Evolutionary conservation across 1,140 invertebrate species (phyloP), one percentile per base, ranked within the genome.

Genomic region (Arctopsyche grandis): DNA sequence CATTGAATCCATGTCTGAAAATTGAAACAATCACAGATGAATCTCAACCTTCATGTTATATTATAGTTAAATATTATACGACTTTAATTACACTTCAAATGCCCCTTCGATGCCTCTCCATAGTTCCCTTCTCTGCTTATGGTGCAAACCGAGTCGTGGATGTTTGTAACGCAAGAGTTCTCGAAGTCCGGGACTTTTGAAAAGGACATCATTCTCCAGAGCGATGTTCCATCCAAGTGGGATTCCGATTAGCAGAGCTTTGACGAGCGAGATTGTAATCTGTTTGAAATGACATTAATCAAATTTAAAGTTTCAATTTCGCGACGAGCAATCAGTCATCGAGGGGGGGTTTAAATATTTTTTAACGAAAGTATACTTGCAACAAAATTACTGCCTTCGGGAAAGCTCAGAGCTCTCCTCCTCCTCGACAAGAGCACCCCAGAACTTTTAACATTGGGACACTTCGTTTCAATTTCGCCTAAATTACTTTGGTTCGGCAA

Each of bases 1-100:
- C 91, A 43, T 93, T 89, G 21, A 93, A 84, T 70, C 92, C 91
- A 78, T 90, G 90, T 58, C 90, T 93, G 85, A 79, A 88, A 87
- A 80, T 52, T 1, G 3, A 52, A 3, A 52, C 10, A 52, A 12
- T 52, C 4, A 52, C 3, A 52, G 10, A 52, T 52, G n/a, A n/a
- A n/a, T n/a, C n/a, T n/a, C n/a, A n/a, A 52, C 10, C 1, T 52
- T 52, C 10, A 5, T 5, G 16, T 52, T 14, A 52, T 1, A 5
- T 52, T 5, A 52, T 52, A 5, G 4, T 52, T 52, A 5, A 14
- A 14, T 12, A 52, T 52, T 52, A 5, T 52, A 3, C 12, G 48
- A 52, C 10, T n/a, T n/a, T n/a, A 38, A 7, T 85, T 83, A 88
- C 87, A 83, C 81, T n/a, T 86, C 81, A 19, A 88, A 75, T 52